phyloP scores from a whole-genome alignment of 2,888 invertebrate species.

The Sarcophaga subvicina region DNA sequence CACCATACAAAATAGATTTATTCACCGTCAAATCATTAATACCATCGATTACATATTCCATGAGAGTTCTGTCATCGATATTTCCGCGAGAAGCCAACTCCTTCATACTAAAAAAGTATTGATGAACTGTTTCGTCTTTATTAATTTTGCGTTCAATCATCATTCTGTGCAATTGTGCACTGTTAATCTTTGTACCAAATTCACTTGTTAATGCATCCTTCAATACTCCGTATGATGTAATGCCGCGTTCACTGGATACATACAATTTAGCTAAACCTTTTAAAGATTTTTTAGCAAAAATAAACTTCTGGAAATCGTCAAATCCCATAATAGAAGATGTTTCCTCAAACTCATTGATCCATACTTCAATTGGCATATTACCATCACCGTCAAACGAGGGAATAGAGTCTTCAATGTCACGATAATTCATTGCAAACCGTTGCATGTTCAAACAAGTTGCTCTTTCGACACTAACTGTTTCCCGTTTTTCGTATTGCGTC shows the following conservation, averaged over 20 bases:
- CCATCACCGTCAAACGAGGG: slow-evolving; percentile 49
- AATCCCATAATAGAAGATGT: slow-evolving; percentile 38
- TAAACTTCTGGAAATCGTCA: slow-evolving; percentile 45
- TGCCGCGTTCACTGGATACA: slow-evolving; percentile 37
- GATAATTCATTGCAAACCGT: slow-evolving; percentile 18
- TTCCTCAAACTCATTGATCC: slow-evolving; percentile 48
- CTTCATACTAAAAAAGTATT: slow-evolving; percentile 34
- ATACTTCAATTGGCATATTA: slow-evolving; percentile 27
- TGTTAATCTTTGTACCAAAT: slow-evolving; percentile 14
- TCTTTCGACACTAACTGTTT: neutral
- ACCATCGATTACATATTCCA: too few relatives aligned
- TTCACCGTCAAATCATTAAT: too few relatives aligned
- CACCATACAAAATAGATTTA: too few relatives aligned
- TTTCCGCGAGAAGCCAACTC: slow-evolving; percentile 24
- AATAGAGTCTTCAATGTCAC: slow-evolving; percentile 58
- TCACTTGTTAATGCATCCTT: slow-evolving; percentile 7
- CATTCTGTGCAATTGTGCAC: slow-evolving; percentile 63
- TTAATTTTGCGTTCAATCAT: slow-evolving; percentile 74
- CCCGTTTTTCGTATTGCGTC: neutral
- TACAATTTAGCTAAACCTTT: too few relatives aligned
- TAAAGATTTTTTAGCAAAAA: too few relatives aligned
- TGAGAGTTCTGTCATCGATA: neutral
- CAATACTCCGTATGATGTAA: slow-evolving; percentile 21
- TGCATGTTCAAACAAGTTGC: slow-evolving; percentile 13
- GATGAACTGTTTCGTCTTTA: slow-evolving; percentile 58